Percentiles rank a stretch among this genome's conserved stretches.
Evolutionary conservation across 2,113 vertebrate species (phyloP).

Genomic region (Laticauda colubrina): DNA sequence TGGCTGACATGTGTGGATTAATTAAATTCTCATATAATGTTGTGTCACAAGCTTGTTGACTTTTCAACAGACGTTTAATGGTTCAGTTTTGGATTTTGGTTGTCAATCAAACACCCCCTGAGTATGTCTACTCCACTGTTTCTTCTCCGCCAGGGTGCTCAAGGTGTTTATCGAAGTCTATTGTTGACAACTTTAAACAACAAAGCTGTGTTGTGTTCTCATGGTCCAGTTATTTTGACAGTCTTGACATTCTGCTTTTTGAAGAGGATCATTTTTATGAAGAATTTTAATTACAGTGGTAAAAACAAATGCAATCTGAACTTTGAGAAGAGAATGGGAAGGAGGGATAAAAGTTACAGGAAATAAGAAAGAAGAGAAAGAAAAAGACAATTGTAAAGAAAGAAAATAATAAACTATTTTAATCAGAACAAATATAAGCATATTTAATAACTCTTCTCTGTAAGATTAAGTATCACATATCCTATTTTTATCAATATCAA

Average conservation of each 20-base stretch:
- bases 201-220: conserved; percentile 5
- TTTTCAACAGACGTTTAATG: conserved; percentile 56
- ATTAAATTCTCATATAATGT: conserved; percentile 39
- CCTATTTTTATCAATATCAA: too few species aligned
- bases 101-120: conserved; percentile 55
- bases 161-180: conserved; percentile 59
- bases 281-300: not conserved
- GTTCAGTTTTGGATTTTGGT: conserved; percentile 43
- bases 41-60: conserved; percentile 47
- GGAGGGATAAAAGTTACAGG: not conserved
- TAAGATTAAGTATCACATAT: too few species aligned
- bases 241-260: not conserved
- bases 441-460: not conserved
- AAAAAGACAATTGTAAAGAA: not conserved
- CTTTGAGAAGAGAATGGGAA: not conserved
- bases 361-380: not conserved
- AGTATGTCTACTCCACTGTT: conserved; percentile 52
- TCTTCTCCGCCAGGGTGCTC: conserved; percentile 54
- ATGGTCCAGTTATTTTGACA: not conserved
- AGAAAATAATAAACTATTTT: too few species aligned
- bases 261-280: not conserved
- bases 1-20: conserved; percentile 34
- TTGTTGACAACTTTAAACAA: conserved; percentile 57
- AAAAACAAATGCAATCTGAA: not conserved
- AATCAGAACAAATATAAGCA: not conserved